A percentile compares a stretch with the other conserved stretches of the same genome.
Evolutionary conservation across 2,888 invertebrate species (phyloP).

Genomic region (Maniola hyperantus): DNA sequence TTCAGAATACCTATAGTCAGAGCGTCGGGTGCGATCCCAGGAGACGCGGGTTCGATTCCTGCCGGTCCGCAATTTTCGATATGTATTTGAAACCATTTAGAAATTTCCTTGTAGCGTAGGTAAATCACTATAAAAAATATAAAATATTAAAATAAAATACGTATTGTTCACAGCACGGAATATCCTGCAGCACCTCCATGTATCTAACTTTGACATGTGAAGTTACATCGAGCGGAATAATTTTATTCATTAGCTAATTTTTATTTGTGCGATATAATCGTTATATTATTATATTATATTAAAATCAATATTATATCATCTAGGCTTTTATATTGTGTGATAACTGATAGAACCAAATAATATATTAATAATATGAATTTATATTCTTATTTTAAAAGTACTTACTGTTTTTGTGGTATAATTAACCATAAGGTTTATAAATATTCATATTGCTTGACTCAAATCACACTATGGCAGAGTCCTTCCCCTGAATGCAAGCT

Average conservation of each 20-base stretch:
- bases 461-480: too few relatives aligned
- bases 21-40: too few relatives aligned
- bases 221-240: conserved; percentile 3
- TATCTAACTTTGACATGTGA: conserved; percentile 88
- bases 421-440: neutral
- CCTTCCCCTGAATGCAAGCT: too few relatives aligned
- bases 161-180: conserved; percentile 85
- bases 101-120: too few relatives aligned
- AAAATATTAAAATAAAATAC: too few relatives aligned
- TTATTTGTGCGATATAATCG: conserved; percentile 26
- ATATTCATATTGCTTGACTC: neutral
- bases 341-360: conserved; percentile 13
- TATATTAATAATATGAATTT: neutral
- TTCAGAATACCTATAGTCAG: too few relatives aligned
- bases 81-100: too few relatives aligned
- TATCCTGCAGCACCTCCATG: conserved; percentile 89
- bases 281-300: too few relatives aligned
- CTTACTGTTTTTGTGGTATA: neutral
- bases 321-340: neutral
- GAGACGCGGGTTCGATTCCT: too few relatives aligned
- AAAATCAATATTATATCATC: neutral
- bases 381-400: conserved; percentile 1
- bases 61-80: too few relatives aligned
- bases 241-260: conserved; percentile 23
- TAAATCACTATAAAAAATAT: too few relatives aligned